Evolutionary conservation across 2,797 vertebrate species (phyloP).

Genomic region (Malacoctenus gilli): DNA sequence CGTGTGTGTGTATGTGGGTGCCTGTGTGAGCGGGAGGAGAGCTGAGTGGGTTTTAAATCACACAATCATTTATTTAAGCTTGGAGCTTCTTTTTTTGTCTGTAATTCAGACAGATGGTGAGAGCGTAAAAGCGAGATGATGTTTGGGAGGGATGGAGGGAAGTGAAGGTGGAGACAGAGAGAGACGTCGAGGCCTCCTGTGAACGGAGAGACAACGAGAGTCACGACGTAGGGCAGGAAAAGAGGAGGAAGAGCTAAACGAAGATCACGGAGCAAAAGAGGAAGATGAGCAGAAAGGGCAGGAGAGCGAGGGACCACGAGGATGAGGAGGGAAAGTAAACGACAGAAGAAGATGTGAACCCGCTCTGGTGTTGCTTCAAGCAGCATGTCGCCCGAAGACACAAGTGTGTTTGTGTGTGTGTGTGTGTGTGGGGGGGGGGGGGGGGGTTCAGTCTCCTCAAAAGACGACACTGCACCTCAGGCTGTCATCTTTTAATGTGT

Average conservation of each 20-base stretch:
- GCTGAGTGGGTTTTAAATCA: constrained; percentile 27
- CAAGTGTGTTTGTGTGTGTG: not conserved
- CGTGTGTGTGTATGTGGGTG: constrained; percentile 3
- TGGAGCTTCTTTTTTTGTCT: constrained; percentile 21
- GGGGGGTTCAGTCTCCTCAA: constrained; percentile 33
- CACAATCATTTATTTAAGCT: constrained; percentile 47
- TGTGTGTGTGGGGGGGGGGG: not conserved
- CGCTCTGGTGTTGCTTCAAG: constrained; percentile 25
- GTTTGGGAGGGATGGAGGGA: constrained; percentile 3
- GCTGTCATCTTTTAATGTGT: constrained; percentile 41
- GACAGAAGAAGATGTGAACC: constrained; percentile 16
- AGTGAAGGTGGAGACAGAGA: constrained; percentile 3
- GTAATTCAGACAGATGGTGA: constrained; percentile 20
- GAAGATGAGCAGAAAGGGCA: not conserved
- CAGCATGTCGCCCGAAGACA: constrained; percentile 23
- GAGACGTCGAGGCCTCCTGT: constrained; percentile 5
- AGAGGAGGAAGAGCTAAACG: not conserved
- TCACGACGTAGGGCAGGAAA: constrained; percentile 9
- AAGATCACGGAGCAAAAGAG: not conserved
- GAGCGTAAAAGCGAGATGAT: constrained; percentile 6
- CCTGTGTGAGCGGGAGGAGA: not conserved
- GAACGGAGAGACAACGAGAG: constrained; percentile 20
- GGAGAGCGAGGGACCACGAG: constrained; percentile 4
- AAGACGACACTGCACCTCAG: constrained; percentile 29
- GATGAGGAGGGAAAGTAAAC: not conserved